Conservation (phyloP, 2,797 vertebrate genomes). For the Lateolabrax maculatus region DNA sequence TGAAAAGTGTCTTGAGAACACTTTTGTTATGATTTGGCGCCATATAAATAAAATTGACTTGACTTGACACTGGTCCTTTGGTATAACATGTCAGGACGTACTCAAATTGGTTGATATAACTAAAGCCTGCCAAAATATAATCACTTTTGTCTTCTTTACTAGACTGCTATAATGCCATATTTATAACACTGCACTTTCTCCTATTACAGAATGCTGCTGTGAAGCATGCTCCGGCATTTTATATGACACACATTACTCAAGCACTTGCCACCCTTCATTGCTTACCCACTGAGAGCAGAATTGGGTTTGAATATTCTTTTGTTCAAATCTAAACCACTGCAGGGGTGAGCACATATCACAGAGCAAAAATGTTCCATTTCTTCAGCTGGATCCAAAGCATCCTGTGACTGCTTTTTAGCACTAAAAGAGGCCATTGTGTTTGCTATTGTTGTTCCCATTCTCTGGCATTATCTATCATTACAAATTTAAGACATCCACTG, state of each 20-base stretch:
- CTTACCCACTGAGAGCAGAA: conserved; percentile 3
- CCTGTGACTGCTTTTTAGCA: not conserved
- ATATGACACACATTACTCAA: not conserved
- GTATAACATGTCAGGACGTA: not conserved
- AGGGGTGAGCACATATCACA: not conserved
- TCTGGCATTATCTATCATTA: not conserved
- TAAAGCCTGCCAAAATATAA: no score
- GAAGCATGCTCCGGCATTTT: not conserved
- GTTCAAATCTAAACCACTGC: not conserved
- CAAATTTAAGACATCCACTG: not conserved
- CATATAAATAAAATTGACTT: no score
- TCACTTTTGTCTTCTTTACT: not conserved
- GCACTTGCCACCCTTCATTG: not conserved
- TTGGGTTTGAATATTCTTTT: conserved; percentile 1
- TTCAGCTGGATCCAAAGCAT: not conserved
- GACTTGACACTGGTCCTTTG: no score
- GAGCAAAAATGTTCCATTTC: not conserved
- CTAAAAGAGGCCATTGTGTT: not conserved
- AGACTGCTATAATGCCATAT: not conserved
- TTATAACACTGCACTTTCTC: not conserved
- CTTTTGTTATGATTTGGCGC: no score
- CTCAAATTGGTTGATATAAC: not conserved
- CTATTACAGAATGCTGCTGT: not conserved
- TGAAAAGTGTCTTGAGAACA: no score
- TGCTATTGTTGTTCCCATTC: not conserved